Evolutionary conservation across 2,797 vertebrate species (phyloP).

Genomic region (Ficedula albicollis): DNA sequence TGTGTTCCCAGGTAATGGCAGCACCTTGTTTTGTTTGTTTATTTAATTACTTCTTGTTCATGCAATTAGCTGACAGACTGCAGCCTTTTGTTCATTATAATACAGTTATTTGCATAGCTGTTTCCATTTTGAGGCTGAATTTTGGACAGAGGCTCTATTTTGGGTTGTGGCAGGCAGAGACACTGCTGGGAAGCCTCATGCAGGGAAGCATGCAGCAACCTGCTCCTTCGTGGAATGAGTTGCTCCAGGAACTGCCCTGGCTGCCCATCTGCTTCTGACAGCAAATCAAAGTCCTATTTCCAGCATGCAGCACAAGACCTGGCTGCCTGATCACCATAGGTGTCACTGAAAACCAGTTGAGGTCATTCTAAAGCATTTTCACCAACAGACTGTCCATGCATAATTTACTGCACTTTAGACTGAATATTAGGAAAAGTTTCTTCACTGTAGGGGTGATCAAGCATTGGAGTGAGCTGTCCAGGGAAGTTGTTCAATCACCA

Average conservation of each 20-base stretch:
- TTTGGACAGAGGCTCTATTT: constrained; percentile 2
- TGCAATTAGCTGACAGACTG: constrained; percentile 9
- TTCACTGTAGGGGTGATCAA: neutral
- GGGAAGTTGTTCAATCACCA: neutral
- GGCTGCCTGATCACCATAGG: neutral
- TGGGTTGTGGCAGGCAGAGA: neutral
- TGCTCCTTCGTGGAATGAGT: neutral
- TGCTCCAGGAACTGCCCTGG: neutral
- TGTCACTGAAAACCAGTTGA: neutral
- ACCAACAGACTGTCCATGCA: neutral
- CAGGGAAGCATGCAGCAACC: neutral
- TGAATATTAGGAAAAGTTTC: neutral
- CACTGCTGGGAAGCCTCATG: neutral
- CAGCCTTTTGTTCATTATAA: constrained; percentile 32
- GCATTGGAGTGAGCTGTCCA: neutral
- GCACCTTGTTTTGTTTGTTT: constrained; percentile 44
- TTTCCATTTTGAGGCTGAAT: neutral
- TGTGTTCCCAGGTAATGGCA: constrained; percentile 23
- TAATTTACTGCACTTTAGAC: neutral
- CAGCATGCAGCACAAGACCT: neutral
- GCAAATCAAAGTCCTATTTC: neutral
- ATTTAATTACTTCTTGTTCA: constrained; percentile 50
- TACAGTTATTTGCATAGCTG: constrained; percentile 30
- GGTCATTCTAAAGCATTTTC: neutral
- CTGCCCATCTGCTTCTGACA: neutral